These are phyloP conservation scores for Limnephilus auricula DNA, from an alignment of 2,888 invertebrate genomes.

Conservation along the genomic window DNA sequence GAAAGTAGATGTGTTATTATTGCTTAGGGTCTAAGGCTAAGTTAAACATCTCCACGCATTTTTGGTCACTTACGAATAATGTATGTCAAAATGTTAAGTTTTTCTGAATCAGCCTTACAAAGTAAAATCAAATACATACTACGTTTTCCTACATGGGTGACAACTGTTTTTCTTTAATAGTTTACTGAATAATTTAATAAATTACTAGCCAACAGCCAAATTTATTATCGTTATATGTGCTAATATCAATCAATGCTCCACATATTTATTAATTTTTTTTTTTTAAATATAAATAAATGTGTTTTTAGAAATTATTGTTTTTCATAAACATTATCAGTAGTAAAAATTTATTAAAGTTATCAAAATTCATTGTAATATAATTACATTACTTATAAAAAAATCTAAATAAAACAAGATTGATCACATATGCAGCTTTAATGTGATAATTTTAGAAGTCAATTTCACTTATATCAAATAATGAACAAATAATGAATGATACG, in stretches of 20 bases:
- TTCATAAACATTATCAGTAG: background rate
- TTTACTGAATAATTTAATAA: background rate
- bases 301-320: background rate
- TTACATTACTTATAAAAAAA: background rate
- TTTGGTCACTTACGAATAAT: background rate
- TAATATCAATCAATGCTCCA: background rate
- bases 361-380: conserved; percentile 8
- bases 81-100: background rate
- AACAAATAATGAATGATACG: conserved; percentile 8
- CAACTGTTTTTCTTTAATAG: background rate
- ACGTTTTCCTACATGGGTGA: background rate
- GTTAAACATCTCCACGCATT: background rate
- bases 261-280: background rate
- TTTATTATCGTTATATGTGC: background rate
- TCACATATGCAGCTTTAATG: conserved; percentile 4
- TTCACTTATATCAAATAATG: conserved; percentile 29
- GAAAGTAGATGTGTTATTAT: background rate
- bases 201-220: background rate
- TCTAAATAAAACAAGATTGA: background rate
- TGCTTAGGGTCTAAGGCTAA: background rate
- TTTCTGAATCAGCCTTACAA: background rate
- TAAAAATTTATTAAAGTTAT: background rate
- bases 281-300: too few relatives aligned
- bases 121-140: background rate
- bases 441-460: conserved; percentile 15